These are phyloP conservation scores for Mesocentrotus franciscanus DNA, from an alignment of 53 echinoderm and acorn worm genomes.

Conservation along the genomic window DNA sequence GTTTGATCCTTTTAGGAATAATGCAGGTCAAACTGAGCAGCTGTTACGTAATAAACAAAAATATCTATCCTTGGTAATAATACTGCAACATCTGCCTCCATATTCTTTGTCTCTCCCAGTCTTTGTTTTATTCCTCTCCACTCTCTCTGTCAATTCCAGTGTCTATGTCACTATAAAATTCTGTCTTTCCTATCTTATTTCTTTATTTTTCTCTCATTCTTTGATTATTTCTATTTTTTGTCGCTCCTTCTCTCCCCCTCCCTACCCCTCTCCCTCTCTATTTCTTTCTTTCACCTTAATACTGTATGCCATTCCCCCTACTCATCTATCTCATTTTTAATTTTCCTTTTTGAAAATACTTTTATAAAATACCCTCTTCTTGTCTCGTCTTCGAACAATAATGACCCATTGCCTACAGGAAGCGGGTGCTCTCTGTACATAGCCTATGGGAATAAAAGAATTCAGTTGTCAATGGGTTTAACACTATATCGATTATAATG, in stretches of 20 bases:
- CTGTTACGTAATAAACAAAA: not conserved
- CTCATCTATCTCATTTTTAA: not conserved
- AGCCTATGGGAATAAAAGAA: no score
- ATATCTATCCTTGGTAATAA: not conserved
- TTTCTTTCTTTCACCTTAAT: not conserved
- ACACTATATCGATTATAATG: not conserved
- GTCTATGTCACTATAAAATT: not conserved
- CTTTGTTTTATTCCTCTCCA: not conserved
- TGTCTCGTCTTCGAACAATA: not conserved
- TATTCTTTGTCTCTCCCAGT: not conserved
- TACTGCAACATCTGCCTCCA: not conserved
- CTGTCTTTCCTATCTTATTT: no score
- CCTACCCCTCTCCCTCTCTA: not conserved
- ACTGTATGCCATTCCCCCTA: not conserved
- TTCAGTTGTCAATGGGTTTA: not conserved
- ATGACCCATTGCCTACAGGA: no score
- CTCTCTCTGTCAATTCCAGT: not conserved
- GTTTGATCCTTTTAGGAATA: not conserved
- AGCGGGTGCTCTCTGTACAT: no score
- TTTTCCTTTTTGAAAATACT: not conserved
- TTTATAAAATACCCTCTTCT: not conserved
- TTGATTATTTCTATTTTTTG: no score
- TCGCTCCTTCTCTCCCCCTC: not conserved
- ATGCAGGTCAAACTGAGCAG: not conserved
- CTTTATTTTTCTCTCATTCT: no score